Conservation (phyloP, 2,797 vertebrate species). For the Poeciliopsis paucimaculata region DNA sequence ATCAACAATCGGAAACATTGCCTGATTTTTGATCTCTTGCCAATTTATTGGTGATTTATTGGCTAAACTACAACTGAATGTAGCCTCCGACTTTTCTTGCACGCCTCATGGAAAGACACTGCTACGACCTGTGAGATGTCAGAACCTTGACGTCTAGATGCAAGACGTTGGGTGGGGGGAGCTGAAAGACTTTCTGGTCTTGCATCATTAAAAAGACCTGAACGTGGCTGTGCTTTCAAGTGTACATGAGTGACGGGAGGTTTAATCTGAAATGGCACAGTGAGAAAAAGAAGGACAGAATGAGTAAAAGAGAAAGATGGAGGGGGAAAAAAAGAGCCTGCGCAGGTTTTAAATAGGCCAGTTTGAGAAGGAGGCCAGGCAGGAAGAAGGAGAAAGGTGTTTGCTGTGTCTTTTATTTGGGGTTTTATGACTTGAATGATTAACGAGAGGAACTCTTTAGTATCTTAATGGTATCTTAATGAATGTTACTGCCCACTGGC, state of each 20-base stretch:
- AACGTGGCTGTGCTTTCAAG: conserved; percentile 36
- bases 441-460: conserved; percentile 67
- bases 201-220: conserved; percentile 64
- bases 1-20: neutral
- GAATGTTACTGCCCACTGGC: conserved; percentile 67
- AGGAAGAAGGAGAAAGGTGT: conserved; percentile 43
- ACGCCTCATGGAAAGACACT: neutral
- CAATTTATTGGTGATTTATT: neutral
- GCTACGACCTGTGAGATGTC: neutral
- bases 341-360: conserved; percentile 61
- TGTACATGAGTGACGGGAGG: conserved; percentile 56
- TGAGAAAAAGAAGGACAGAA: conserved; percentile 23
- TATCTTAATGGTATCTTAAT: conserved; percentile 82
- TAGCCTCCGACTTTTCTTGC: neutral
- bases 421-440: conserved; percentile 72
- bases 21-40: neutral
- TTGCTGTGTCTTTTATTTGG: conserved; percentile 45
- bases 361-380: conserved; percentile 48
- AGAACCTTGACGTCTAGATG: conserved; percentile 19
- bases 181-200: conserved; percentile 46
- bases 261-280: conserved; percentile 69
- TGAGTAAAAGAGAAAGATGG: conserved; percentile 2
- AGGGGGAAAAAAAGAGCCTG: conserved; percentile 19
- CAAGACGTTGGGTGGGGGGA: conserved; percentile 1
- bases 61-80: neutral